These are phyloP conservation scores for Colius striatus DNA, from an alignment of 2,113 vertebrate species.

Conservation along the genomic window DNA sequence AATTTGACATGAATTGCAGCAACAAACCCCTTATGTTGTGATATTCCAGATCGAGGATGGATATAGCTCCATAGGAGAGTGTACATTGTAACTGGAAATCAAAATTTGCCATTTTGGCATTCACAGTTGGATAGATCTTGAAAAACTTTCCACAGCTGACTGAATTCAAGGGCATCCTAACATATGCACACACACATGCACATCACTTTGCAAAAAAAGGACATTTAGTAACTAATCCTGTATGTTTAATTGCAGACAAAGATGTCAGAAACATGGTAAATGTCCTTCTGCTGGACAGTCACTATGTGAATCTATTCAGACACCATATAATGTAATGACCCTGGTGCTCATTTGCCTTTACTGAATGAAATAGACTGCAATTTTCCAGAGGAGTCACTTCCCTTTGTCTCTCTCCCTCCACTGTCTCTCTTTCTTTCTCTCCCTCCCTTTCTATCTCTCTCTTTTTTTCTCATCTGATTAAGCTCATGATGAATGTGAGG, in stretches of 20 bases:
- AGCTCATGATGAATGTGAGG: not conserved
- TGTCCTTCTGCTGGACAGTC: not conserved
- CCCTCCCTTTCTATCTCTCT: not conserved
- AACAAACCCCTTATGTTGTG: not conserved
- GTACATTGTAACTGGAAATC: not conserved
- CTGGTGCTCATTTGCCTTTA: not conserved
- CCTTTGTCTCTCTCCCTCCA: not conserved
- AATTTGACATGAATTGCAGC: not conserved
- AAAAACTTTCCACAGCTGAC: slow-evolving; percentile 7
- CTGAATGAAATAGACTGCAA: not conserved
- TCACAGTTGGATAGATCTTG: not conserved
- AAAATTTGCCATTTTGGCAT: slow-evolving; percentile 1
- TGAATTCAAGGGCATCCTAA: not conserved
- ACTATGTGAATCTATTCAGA: not conserved
- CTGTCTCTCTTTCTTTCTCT: not conserved
- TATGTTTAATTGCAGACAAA: not conserved
- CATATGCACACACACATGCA: not conserved
- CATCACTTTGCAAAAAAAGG: not conserved
- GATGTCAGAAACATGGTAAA: not conserved
- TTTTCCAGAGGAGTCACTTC: not conserved
- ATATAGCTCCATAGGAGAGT: not conserved
- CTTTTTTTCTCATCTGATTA: not conserved
- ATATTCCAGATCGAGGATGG: not conserved
- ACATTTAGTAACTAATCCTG: not conserved
- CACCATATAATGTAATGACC: not conserved